Conservation (phyloP, 2,113 vertebrate species). For the Chrysochloris asiatica region DNA sequence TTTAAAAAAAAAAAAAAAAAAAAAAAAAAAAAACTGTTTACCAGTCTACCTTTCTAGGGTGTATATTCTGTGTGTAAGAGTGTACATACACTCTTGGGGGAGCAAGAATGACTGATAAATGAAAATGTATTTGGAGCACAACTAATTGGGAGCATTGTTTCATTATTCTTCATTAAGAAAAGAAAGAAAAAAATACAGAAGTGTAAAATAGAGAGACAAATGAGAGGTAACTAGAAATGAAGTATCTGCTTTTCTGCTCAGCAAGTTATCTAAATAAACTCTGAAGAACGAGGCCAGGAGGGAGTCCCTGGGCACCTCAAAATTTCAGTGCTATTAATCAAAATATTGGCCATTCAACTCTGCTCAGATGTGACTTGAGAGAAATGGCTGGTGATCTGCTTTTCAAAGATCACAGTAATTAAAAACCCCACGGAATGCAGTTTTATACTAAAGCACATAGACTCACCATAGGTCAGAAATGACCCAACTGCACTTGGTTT, state of each 20-base stretch:
- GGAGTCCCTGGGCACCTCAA: neutral
- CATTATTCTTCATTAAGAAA: neutral
- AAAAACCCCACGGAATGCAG: neutral
- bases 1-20: too few relatives aligned
- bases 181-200: neutral
- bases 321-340: neutral
- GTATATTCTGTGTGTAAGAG: neutral
- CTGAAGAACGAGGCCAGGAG: too few relatives aligned
- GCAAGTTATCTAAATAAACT: slow-evolving; percentile 64
- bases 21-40: too few relatives aligned
- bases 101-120: neutral
- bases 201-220: neutral
- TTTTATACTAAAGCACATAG: neutral
- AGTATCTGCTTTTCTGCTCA: slow-evolving; percentile 60
- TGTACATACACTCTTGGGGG: neutral
- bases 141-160: slow-evolving; percentile 44
- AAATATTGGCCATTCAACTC: neutral
- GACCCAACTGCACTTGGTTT: neutral
- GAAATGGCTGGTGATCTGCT: neutral
- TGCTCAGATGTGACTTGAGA: neutral
- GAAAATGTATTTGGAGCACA: neutral
- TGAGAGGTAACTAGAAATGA: too few relatives aligned
- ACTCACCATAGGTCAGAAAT: neutral
- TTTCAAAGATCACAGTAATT: neutral
- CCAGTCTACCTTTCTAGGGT: too few relatives aligned